These are phyloP conservation scores for Drosophila tanythrix DNA, from an alignment of 2,888 invertebrate genomes.

Conservation along the genomic window DNA sequence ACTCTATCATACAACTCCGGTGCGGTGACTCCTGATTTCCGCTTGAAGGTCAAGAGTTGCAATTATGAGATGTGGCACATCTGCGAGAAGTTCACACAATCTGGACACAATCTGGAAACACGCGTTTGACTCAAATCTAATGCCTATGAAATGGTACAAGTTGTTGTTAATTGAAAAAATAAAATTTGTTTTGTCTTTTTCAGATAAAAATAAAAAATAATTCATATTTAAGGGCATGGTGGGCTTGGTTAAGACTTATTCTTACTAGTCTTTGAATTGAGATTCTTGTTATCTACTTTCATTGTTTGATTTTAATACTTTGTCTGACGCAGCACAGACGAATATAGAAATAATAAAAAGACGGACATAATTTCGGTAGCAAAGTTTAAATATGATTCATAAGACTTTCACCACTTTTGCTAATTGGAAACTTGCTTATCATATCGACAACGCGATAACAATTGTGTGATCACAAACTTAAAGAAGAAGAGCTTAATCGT, in stretches of 20 bases:
- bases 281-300: background rate
- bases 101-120: background rate
- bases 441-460: background rate
- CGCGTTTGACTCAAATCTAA: background rate
- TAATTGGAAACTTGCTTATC: constrained; percentile 4
- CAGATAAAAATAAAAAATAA: no score
- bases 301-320: no score
- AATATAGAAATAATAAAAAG: background rate
- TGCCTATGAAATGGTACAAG: background rate
- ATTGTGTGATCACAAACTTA: no score
- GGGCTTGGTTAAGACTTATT: background rate
- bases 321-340: background rate
- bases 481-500: background rate
- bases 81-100: background rate
- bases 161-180: background rate
- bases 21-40: background rate
- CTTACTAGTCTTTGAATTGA: background rate
- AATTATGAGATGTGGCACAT: background rate
- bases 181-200: background rate
- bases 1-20: background rate
- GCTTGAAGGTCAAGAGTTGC: background rate
- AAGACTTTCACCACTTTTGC: background rate
- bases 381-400: background rate
- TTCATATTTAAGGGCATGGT: background rate
- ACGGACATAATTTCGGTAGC: background rate